A percentile compares a stretch with the other conserved stretches of the same genome.
Evolutionary conservation across 2,113 vertebrate genomes (phyloP).

Genomic region (Diadophis punctatus): DNA sequence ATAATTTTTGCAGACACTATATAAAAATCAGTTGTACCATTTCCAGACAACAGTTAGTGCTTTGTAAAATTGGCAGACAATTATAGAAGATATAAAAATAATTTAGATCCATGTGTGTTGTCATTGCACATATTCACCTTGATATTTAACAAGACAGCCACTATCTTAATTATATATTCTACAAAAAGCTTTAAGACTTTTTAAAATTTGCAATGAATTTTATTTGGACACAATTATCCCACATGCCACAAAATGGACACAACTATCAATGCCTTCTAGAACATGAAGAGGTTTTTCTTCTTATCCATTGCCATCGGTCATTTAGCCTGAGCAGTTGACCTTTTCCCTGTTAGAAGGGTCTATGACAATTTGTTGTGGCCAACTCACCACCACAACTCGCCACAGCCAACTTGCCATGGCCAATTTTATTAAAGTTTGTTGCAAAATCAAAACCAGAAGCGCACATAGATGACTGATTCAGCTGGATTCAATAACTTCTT

Average conservation of each 20-base stretch:
- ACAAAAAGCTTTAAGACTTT: not conserved
- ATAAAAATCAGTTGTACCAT: not conserved
- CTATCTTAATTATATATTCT: not conserved
- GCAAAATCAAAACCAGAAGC: no score
- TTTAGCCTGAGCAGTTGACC: not conserved
- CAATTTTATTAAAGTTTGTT: no score
- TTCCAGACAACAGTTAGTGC: not conserved
- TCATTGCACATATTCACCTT: constrained; percentile 10
- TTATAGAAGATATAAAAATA: not conserved
- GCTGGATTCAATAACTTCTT: no score
- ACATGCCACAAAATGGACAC: not conserved
- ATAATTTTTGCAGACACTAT: constrained; percentile 21
- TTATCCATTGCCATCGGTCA: not conserved
- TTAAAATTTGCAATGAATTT: not conserved
- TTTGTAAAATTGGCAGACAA: not conserved
- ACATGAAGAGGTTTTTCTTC: not conserved
- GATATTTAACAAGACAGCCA: constrained; percentile 7
- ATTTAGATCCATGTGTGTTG: not conserved
- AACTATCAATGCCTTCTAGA: not conserved
- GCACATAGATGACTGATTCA: no score
- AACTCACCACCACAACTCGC: not conserved
- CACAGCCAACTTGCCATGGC: not conserved
- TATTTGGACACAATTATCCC: not conserved
- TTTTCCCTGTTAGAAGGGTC: not conserved
- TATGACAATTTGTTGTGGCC: not conserved